phyloP scores from a whole-genome alignment of 2,797 vertebrate genomes.

The Cheirogaleus major region DNA sequence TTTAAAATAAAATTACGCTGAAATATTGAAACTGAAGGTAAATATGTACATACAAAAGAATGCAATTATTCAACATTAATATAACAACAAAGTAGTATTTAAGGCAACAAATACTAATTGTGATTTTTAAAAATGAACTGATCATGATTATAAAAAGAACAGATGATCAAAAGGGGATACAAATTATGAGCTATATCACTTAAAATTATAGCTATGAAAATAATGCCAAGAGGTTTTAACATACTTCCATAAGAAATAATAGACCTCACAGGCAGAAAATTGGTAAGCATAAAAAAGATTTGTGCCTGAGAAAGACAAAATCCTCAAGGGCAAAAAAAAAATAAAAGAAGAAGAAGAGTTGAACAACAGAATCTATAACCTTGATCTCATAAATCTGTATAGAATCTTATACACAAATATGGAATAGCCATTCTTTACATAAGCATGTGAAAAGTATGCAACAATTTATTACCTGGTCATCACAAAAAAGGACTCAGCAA shows the following conservation, averaged over 20 bases:
- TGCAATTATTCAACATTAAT: not conserved
- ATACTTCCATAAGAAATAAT: conserved; percentile 24
- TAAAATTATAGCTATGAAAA: conserved; percentile 11
- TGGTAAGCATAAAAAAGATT: not conserved
- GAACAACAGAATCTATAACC: not conserved
- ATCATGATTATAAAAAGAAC: conserved; percentile 11
- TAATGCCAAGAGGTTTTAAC: not conserved
- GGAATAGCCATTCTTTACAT: not conserved
- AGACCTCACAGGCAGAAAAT: not conserved
- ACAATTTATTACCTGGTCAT: not conserved
- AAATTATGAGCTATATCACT: not conserved
- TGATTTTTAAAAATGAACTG: not conserved
- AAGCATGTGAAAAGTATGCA: not conserved
- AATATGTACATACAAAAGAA: not conserved
- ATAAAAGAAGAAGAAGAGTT: not conserved
- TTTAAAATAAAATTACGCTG: conserved; percentile 21
- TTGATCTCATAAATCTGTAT: not conserved
- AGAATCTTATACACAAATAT: not conserved
- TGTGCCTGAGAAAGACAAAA: no score
- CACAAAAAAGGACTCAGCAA: not conserved
- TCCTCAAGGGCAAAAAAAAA: no score
- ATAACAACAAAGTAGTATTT: not conserved
- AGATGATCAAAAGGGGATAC: not conserved
- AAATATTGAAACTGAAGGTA: not conserved
- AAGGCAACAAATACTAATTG: not conserved